Evolutionary conservation across 2,888 invertebrate genomes (phyloP), one percentile per base, ranked within the genome.

Genomic region (Priocnemis perturbator): DNA sequence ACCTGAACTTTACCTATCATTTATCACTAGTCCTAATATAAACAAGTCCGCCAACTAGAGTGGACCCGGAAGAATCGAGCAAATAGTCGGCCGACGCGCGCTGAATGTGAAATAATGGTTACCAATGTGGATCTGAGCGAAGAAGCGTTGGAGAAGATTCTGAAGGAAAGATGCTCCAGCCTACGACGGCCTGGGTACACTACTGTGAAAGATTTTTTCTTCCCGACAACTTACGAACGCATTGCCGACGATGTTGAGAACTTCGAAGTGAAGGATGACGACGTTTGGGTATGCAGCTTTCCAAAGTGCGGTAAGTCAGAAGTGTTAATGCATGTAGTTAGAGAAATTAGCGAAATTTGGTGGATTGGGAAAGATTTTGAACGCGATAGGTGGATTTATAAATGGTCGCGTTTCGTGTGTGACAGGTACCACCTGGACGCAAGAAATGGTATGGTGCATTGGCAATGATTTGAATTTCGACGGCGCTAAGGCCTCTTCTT

Each of bases 391-490:
- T 26, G 26, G 14, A 26, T 26, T 26, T 3, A 26, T 3, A 26
- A 3, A 2, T 26, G 3, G 5, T 26, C 26, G 5, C 26, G 26
- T 26, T 26, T 37, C 4, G 1, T 37, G 37, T 11, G 14, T 37
- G 4, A 37, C 50, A 75, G 94, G 94, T 3, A 95, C 95, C 21
- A 95, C 95, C 19, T 98, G 97, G 97, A 93, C 95, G 0, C 97
- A 97, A 85, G 97, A 98, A 91, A 96, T 98, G 93, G 93, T 96
- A 3, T 97, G 97, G 95, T 91, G 97, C 17, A 92, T 98, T 67
- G 93, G 94, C 2, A 95, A 95, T 81, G 92, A 95, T 79, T 90
- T 96, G 74, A 93, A 97, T 85, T 95, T 93, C 81, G 93, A 94
- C 81, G 92, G 91, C 26, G 95, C 95, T 0, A 93, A 93, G 83